These are phyloP conservation scores for Clarias batrachus DNA, from an alignment of 2,113 vertebrate genomes.

Conservation along the genomic window DNA sequence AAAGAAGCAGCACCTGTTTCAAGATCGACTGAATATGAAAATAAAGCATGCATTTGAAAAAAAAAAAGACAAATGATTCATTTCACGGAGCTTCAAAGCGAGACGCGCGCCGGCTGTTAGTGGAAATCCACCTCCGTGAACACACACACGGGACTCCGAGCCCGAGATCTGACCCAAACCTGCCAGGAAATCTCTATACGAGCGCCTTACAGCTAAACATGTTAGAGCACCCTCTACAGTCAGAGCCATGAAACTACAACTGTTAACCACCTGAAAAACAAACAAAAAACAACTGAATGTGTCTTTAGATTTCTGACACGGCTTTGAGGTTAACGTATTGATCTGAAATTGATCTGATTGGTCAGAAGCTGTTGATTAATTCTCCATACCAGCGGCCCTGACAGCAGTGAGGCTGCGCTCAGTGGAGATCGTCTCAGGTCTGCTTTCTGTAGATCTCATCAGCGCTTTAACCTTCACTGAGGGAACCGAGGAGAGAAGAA, in stretches of 20 bases:
- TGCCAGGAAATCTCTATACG: not conserved
- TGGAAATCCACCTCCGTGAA: not conserved
- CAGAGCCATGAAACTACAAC: not conserved
- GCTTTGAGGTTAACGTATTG: not conserved
- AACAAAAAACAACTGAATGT: not conserved
- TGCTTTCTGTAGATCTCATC: not conserved
- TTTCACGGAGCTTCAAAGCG: conserved; percentile 37
- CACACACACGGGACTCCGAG: not conserved
- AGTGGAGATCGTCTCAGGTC: not conserved
- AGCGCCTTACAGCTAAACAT: not conserved
- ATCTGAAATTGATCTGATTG: not conserved
- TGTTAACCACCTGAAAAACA: not conserved
- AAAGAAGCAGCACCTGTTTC: conserved; percentile 51
- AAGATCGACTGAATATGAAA: conserved; percentile 49
- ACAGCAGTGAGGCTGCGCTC: not conserved
- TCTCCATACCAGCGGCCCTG: not conserved
- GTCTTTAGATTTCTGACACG: not conserved
- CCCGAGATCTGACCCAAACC: not conserved
- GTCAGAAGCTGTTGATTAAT: not conserved
- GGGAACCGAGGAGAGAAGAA: not conserved
- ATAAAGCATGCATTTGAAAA: conserved; percentile 36
- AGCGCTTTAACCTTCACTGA: not conserved
- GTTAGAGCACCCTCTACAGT: not conserved
- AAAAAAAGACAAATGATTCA: conserved; percentile 45
- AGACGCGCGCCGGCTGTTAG: not conserved